Base-by-base conservation (phyloP, 92 coral and sea anemone genomes). In the Siderastrea radians region DNA sequence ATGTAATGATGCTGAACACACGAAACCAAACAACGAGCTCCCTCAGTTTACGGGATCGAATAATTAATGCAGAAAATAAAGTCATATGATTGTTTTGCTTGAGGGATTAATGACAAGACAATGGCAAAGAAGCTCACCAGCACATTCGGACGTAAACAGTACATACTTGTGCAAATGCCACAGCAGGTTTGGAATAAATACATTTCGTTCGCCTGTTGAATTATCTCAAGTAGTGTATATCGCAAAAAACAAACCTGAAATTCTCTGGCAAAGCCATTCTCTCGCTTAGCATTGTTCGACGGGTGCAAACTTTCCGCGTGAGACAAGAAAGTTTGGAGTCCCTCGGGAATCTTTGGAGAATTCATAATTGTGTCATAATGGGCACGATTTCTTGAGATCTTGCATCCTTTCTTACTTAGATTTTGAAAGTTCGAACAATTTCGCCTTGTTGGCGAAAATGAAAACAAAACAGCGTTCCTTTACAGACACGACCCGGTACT, bases 201-300 rank as follows among this genome's bases (percentile, higher is more conserved):
- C 7, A 26, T 19, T 54, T 67, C 15, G 51, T 8, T 69, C 5
- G 9, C 5, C 12, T 66, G 58, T 26, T 61, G 1, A 11, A 50
- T 10, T 7, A 61, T 26, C 4, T 58, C 38, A 13, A 26, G 14
- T 55, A 77, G 44, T 7, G 15, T 16, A 43, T n/a, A 55, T 1
- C 48, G 68, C 17, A 3, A 17, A 68, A 13, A 43, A 50, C 47
- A 65, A 84, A 97, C 99, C 96, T 88, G 97, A 85, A 97, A 97
- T 85, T 97, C 99, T 67, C 88, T 88, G 11, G 97, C 94, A 85
- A 95, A 97, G 17, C 99, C 99, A 70, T 95, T 93, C 78, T 90
- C 92, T 74, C 91, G 68, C 58, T 78, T 91, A 0, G 93, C 85
- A 55, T 89, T 93, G 86, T 88, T 91, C 3, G 84, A 75, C 3